Percentiles rank a stretch among this genome's conserved stretches.
These are phyloP conservation scores for Schizopygopsis pylzovi DNA, from an alignment of 2,797 vertebrate genomes.

Conservation along the genomic window DNA sequence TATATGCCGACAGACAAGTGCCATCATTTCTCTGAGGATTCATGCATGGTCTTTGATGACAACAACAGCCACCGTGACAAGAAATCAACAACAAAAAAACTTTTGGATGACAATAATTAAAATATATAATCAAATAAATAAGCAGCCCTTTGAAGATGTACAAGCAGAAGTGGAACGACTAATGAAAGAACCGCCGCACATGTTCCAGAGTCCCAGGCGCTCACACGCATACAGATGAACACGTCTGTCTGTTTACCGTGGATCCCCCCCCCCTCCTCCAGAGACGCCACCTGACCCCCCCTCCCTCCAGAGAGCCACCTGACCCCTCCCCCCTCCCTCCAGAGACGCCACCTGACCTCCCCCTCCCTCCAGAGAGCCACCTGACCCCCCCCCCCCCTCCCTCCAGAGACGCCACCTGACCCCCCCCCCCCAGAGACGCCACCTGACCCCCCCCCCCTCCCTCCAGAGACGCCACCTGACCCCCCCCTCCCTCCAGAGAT, in stretches of 20 bases:
- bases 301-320: too few relatives aligned
- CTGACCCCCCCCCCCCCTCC: too few relatives aligned
- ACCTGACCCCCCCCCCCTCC: too few relatives aligned
- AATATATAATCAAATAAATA: constrained; percentile 31
- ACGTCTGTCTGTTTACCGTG: constrained; percentile 28
- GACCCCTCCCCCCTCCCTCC: too few relatives aligned
- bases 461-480: too few relatives aligned
- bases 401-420: too few relatives aligned
- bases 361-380: too few relatives aligned
- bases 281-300: constrained; percentile 15
- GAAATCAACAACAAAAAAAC: not conserved
- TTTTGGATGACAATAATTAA: constrained; percentile 39
- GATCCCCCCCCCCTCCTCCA: constrained; percentile 3
- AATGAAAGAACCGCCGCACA: constrained; percentile 26
- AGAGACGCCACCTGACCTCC: too few relatives aligned
- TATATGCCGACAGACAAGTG: constrained; percentile 17
- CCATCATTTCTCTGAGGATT: constrained; percentile 31
- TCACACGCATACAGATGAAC: constrained; percentile 27
- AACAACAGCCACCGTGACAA: constrained; percentile 28
- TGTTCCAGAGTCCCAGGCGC: constrained; percentile 14
- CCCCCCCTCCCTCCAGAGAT: too few relatives aligned
- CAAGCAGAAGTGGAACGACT: constrained; percentile 18
- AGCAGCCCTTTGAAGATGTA: constrained; percentile 35
- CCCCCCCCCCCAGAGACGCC: too few relatives aligned
- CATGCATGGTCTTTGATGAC: constrained; percentile 19